Evolutionary conservation across 2,113 vertebrate genomes (phyloP).

Genomic region (Lophius piscatorius): DNA sequence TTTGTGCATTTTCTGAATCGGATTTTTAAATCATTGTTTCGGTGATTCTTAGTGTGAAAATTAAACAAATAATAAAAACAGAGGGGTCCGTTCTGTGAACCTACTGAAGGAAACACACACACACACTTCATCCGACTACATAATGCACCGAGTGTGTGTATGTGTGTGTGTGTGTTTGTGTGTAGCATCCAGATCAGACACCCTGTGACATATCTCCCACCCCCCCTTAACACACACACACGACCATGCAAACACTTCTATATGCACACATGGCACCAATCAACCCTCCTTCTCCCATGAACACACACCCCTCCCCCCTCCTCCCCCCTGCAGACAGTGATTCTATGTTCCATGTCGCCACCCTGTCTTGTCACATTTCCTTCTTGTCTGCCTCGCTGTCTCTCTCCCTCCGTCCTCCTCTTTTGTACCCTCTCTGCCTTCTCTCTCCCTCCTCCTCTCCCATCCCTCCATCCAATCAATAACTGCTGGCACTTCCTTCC

Average conservation of each 20-base stretch:
- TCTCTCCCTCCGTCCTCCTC: constrained; percentile 67
- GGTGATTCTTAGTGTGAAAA: not conserved
- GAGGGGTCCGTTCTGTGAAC: not conserved
- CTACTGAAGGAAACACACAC: constrained; percentile 17
- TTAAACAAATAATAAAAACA: not conserved
- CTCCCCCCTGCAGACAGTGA: constrained; percentile 71
- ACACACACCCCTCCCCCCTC: constrained; percentile 30
- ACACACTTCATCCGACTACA: constrained; percentile 47
- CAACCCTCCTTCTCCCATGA: constrained; percentile 11
- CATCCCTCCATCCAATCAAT: constrained; percentile 87
- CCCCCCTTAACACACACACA: constrained; percentile 29
- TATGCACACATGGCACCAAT: constrained; percentile 55
- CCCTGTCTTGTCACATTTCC: constrained; percentile 84
- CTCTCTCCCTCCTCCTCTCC: constrained; percentile 44
- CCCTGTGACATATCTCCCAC: constrained; percentile 62
- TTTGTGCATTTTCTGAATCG: too few relatives aligned
- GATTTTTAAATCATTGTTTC: too few relatives aligned
- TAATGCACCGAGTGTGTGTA: constrained; percentile 59
- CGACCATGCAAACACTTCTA: constrained; percentile 45
- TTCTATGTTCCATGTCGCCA: constrained; percentile 82
- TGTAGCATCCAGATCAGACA: constrained; percentile 71
- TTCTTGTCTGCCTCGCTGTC: constrained; percentile 72
- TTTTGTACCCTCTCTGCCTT: constrained; percentile 62
- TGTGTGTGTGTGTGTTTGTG: constrained; percentile 48
- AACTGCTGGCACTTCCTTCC: constrained; percentile 95